Percentiles rank a stretch among this genome's conserved stretches.
phyloP scores from a whole-genome alignment of 2,888 invertebrate genomes.

The Aleiodes testaceus region DNA sequence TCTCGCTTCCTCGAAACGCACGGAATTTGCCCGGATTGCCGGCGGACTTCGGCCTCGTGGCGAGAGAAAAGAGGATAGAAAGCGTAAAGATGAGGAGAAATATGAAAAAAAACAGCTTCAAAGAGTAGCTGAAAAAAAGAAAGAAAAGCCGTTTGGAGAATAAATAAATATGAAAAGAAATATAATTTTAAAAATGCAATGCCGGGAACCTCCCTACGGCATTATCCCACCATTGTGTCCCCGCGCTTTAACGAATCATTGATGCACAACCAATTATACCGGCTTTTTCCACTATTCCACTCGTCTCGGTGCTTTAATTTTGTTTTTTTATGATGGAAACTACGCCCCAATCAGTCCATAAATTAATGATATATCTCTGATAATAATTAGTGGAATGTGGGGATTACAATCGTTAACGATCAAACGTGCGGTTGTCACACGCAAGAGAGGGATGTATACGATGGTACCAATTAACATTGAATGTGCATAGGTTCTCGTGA shows the following conservation, averaged over 20 bases:
- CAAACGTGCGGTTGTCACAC: conserved; percentile 46
- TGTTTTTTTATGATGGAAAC: conserved; percentile 37
- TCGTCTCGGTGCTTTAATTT: background rate
- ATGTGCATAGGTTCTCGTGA: background rate
- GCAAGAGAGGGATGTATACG: conserved; percentile 28
- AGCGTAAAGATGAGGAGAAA: conserved; percentile 14
- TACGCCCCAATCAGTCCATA: conserved; percentile 57
- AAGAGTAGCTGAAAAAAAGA: conserved; percentile 32
- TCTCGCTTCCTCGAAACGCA: conserved; percentile 45
- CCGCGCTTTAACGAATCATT: conserved; percentile 15
- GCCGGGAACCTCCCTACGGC: conserved; percentile 53
- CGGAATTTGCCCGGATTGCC: conserved; percentile 47
- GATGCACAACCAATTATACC: conserved; percentile 38
- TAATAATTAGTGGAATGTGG: conserved; percentile 66
- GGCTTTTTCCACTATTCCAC: conserved; percentile 28
- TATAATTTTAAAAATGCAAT: conserved; percentile 39
- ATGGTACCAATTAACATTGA: conserved; percentile 21
- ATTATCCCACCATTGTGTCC: conserved; percentile 53
- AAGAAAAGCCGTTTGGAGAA: conserved; percentile 15
- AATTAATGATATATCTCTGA: conserved; percentile 64
- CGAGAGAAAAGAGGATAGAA: conserved; percentile 26
- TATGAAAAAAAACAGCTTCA: conserved; percentile 7
- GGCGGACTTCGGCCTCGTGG: conserved; percentile 37
- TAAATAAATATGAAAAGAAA: conserved; percentile 34
- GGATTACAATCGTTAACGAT: conserved; percentile 53